These are phyloP conservation scores for Mobula birostris DNA, from an alignment of 2,113 vertebrate genomes.

Conservation along the genomic window DNA sequence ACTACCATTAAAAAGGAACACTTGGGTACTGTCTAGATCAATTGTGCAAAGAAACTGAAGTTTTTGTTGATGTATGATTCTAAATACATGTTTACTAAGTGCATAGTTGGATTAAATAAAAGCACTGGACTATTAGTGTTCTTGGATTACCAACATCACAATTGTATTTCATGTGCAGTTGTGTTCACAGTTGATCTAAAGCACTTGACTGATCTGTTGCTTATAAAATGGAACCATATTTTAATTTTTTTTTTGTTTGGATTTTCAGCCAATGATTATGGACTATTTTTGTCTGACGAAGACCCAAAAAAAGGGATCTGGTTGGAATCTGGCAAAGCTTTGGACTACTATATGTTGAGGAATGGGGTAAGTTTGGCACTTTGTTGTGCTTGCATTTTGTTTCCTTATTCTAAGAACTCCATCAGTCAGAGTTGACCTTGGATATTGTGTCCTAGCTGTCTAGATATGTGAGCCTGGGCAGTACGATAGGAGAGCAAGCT, in stretches of 20 bases:
- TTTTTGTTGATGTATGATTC: background rate
- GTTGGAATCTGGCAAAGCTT: constrained; percentile 89
- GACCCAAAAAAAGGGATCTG: constrained; percentile 98
- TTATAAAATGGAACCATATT: background rate
- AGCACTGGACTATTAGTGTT: too few relatives aligned
- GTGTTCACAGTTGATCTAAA: background rate
- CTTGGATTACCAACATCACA: background rate
- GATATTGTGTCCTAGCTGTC: too few relatives aligned
- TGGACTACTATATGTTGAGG: constrained; percentile 98
- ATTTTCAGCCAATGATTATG: constrained; percentile 83
- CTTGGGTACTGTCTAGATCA: background rate
- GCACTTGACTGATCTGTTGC: background rate
- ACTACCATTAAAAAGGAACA: background rate
- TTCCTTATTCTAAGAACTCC: background rate
- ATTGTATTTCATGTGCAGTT: too few relatives aligned
- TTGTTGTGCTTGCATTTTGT: too few relatives aligned
- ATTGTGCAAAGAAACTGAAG: background rate
- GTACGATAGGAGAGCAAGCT: too few relatives aligned
- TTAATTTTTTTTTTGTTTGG: background rate
- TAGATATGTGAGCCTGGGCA: too few relatives aligned
- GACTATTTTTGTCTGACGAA: constrained; percentile 93
- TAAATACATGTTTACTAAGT: too few relatives aligned
- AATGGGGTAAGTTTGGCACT: constrained; percentile 73
- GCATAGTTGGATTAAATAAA: background rate
- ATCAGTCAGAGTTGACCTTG: too few relatives aligned